A percentile compares a stretch with the other conserved stretches of the same genome.
Evolutionary conservation across 2,113 vertebrate species (phyloP).

Genomic region (Guaruba guarouba): DNA sequence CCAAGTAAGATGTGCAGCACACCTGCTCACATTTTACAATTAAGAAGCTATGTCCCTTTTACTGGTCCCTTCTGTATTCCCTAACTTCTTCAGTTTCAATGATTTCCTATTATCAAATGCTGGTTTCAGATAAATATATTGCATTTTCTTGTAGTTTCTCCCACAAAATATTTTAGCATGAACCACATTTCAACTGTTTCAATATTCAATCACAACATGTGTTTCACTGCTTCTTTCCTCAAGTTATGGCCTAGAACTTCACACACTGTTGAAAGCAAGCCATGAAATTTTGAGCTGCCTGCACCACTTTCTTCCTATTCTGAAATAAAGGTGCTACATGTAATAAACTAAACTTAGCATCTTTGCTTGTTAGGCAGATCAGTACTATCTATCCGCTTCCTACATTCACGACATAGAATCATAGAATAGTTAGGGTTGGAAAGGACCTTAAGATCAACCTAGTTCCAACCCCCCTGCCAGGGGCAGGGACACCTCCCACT

Average conservation of each 20-base stretch:
- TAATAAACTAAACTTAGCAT: not conserved
- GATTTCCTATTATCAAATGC: not conserved
- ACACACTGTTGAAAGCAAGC: not conserved
- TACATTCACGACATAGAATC: not conserved
- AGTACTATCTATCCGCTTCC: not conserved
- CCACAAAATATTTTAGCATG: not conserved
- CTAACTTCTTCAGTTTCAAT: not conserved
- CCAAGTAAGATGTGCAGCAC: not conserved
- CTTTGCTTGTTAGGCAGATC: not conserved
- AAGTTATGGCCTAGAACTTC: not conserved
- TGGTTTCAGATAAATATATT: not conserved
- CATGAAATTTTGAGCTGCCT: not conserved
- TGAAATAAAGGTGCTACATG: not conserved
- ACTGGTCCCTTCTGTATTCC: not conserved
- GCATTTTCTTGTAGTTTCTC: not conserved
- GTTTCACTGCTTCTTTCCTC: not conserved
- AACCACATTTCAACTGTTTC: not conserved
- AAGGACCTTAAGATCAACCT: too few relatives aligned
- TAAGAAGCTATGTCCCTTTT: not conserved
- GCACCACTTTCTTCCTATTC: not conserved
- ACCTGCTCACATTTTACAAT: not conserved
- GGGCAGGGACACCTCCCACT: too few relatives aligned
- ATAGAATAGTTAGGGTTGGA: too few relatives aligned
- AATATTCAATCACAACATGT: not conserved
- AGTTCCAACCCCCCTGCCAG: too few relatives aligned